Evolutionary conservation across 2,113 vertebrate species (phyloP).

Genomic region (Natator depressus): DNA sequence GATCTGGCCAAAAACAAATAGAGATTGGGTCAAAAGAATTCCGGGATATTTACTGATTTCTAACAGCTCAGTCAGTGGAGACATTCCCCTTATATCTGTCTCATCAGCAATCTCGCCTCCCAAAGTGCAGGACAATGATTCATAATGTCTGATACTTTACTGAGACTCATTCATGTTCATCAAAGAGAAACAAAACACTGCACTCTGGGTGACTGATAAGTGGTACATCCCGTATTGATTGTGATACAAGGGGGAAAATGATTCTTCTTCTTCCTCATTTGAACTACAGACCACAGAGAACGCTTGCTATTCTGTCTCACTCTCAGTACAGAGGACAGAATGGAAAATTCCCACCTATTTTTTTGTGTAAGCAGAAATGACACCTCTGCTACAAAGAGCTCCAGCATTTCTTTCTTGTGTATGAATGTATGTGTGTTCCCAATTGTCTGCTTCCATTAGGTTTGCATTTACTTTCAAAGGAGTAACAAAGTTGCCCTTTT

Average conservation of each 20-base stretch:
- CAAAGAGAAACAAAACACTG: background rate
- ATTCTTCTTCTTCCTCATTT: background rate
- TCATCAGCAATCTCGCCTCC: fast-evolving
- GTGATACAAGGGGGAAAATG: background rate
- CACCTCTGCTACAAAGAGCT: background rate
- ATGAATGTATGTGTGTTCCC: fast-evolving
- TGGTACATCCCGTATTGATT: background rate
- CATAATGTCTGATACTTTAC: fast-evolving
- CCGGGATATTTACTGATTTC: background rate
- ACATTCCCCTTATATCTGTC: background rate
- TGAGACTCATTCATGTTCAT: fast-evolving
- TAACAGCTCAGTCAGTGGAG: background rate
- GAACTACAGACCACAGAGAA: background rate
- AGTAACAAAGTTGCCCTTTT: background rate
- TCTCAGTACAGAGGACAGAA: fast-evolving
- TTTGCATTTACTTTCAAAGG: background rate
- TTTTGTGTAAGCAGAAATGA: background rate
- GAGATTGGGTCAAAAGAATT: background rate
- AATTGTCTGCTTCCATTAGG: background rate
- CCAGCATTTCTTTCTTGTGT: fast-evolving
- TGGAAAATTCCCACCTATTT: background rate
- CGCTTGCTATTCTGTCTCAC: background rate
- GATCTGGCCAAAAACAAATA: background rate
- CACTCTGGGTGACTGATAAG: background rate
- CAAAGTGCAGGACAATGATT: fast-evolving